Percentiles rank a stretch among this genome's conserved stretches.
Evolutionary conservation across 2,113 vertebrate species (phyloP).

Genomic region (Tachysurus fulvidraco): DNA sequence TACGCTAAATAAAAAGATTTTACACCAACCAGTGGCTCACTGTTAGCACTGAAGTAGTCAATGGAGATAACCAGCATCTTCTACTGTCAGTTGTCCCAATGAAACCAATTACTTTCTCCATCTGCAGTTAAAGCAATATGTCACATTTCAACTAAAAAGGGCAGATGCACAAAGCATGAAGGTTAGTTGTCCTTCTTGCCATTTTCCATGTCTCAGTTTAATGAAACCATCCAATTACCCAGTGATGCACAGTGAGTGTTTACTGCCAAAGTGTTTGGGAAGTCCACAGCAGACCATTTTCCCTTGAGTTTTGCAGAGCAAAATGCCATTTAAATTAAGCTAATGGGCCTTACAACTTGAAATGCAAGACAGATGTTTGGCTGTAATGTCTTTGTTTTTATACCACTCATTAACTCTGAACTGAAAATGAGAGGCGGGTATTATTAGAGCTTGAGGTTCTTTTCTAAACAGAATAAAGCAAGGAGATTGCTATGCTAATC

Average conservation of each 20-base stretch:
- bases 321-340: slow-evolving; percentile 36
- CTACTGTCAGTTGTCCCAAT: slow-evolving; percentile 62
- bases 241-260: slow-evolving; percentile 25
- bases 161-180: slow-evolving; percentile 44
- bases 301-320: slow-evolving; percentile 27
- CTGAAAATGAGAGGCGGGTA: slow-evolving; percentile 4
- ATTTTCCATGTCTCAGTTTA: slow-evolving; percentile 29
- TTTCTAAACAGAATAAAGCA: slow-evolving; percentile 21
- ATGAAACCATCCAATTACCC: slow-evolving; percentile 2
- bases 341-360: slow-evolving; percentile 19
- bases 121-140: slow-evolving; percentile 63
- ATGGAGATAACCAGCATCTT: slow-evolving; percentile 54
- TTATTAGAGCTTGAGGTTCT: neutral
- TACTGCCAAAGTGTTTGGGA: slow-evolving; percentile 15
- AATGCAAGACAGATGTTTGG: slow-evolving; percentile 33
- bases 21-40: slow-evolving; percentile 56
- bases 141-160: slow-evolving; percentile 63
- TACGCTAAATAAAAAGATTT: slow-evolving; percentile 59
- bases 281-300: slow-evolving; percentile 5
- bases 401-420: slow-evolving; percentile 13
- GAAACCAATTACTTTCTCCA: slow-evolving; percentile 74
- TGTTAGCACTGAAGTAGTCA: slow-evolving; percentile 49
- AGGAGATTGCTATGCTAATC: neutral
- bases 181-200: slow-evolving; percentile 55
- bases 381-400: neutral